Percentiles rank a stretch among this genome's conserved stretches.
phyloP scores from a whole-genome alignment of 2,888 invertebrate genomes.

The Oscheius sp. region DNA sequence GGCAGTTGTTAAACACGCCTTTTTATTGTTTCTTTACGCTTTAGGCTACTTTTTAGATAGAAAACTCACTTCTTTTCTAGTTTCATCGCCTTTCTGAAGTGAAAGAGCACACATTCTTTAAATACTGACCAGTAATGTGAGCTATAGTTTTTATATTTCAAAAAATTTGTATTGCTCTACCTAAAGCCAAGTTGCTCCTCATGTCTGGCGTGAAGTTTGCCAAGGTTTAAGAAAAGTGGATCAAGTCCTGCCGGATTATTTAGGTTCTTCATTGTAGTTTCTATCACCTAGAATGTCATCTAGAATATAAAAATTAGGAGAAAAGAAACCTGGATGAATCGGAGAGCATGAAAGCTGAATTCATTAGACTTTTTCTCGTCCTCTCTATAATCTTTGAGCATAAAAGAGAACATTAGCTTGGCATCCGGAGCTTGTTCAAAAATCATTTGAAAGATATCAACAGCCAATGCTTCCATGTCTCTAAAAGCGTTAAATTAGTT shows the following conservation, averaged over 20 bases:
- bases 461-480: constrained; percentile 53
- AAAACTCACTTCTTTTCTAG: constrained; percentile 9
- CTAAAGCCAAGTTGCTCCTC: constrained; percentile 60
- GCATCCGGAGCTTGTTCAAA: constrained; percentile 58
- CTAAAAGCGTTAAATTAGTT: constrained; percentile 30
- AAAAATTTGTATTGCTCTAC: constrained; percentile 24
- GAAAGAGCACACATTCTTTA: constrained; percentile 57
- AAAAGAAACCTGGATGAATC: constrained; percentile 56
- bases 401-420: constrained; percentile 55
- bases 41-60: background rate
- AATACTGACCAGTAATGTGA: constrained; percentile 58
- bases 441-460: constrained; percentile 58
- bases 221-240: constrained; percentile 51
- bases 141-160: constrained; percentile 26
- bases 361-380: constrained; percentile 56
- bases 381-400: constrained; percentile 49
- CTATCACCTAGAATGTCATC: constrained; percentile 45
- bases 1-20: constrained; percentile 38
- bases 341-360: constrained; percentile 57
- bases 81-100: constrained; percentile 51
- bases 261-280: constrained; percentile 53
- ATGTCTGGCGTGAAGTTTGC: constrained; percentile 55
- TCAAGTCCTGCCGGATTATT: constrained; percentile 50
- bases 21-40: constrained; percentile 35
- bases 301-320: too few relatives aligned